These are phyloP conservation scores for Oreocharis arfaki DNA, from an alignment of 2,113 vertebrate species.

Conservation along the genomic window DNA sequence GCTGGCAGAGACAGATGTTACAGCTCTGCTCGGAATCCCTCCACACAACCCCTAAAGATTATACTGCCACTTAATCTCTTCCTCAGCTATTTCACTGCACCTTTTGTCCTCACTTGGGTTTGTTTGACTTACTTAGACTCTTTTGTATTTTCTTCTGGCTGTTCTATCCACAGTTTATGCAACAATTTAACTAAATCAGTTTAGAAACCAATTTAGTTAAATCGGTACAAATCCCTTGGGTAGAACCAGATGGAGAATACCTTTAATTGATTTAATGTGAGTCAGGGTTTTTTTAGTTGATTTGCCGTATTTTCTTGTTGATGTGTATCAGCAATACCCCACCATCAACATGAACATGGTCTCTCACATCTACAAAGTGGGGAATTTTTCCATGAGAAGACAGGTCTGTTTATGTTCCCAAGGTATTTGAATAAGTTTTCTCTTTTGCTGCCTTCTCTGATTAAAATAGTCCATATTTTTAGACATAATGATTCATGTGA, in stretches of 20 bases:
- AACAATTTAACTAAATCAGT: constrained; percentile 35
- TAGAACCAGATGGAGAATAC: constrained; percentile 26
- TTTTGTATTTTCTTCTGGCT: constrained; percentile 4
- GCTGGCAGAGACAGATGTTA: not conserved
- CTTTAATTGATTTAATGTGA: constrained; percentile 37
- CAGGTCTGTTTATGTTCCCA: not conserved
- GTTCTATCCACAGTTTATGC: not conserved
- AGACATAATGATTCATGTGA: not conserved
- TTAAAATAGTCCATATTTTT: not conserved
- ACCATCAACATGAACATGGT: not conserved
- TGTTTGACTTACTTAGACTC: not conserved
- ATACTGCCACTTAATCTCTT: not conserved
- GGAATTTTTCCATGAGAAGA: not conserved
- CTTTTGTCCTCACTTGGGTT: not conserved
- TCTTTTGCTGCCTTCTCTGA: not conserved
- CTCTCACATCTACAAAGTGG: not conserved
- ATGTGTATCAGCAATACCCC: not conserved
- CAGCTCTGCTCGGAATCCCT: not conserved
- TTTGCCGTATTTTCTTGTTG: constrained; percentile 20
- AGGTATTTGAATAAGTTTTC: not conserved
- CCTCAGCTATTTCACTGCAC: not conserved
- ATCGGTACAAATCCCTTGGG: constrained; percentile 36
- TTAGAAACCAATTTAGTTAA: constrained; percentile 51
- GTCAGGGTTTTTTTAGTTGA: not conserved
- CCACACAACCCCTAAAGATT: not conserved